Evolutionary conservation across 2,113 vertebrate genomes (phyloP).

Genomic region (Sander lucioperca): DNA sequence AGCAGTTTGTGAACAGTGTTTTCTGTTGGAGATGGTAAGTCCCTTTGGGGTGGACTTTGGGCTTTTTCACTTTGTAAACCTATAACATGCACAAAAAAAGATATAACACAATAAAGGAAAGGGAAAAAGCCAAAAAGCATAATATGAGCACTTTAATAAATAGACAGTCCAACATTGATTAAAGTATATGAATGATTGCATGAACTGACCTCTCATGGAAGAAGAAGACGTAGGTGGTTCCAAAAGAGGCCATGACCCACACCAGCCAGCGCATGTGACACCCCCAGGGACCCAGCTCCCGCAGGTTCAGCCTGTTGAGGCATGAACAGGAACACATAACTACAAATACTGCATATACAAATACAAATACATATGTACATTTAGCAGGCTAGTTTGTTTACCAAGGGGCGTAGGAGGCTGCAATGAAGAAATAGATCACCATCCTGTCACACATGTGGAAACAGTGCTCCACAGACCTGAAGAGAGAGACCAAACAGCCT

Average conservation of each 20-base stretch:
- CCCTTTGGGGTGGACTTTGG: no score
- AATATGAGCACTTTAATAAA: not conserved
- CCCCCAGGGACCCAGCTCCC: conserved; percentile 95
- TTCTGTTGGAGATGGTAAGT: no score
- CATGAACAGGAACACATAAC: not conserved
- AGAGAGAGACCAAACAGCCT: conserved; percentile 43
- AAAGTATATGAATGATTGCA: not conserved
- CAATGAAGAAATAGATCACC: conserved; percentile 98
- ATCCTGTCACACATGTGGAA: conserved; percentile 97
- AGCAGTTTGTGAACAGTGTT: no score
- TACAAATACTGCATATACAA: not conserved
- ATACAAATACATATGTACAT: not conserved
- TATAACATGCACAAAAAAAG: no score
- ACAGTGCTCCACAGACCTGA: conserved; percentile 92
- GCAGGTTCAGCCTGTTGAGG: conserved; percentile 89
- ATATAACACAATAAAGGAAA: no score
- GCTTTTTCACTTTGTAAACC: no score
- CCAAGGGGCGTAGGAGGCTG: conserved; percentile 94
- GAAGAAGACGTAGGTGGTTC: conserved; percentile 94
- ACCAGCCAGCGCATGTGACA: conserved; percentile 97
- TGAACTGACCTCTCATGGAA: conserved; percentile 91
- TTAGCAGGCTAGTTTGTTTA: conserved; percentile 73
- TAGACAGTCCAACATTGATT: not conserved
- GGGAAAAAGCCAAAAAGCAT: no score
- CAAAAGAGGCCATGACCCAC: conserved; percentile 95